A percentile compares a stretch with the other conserved stretches of the same genome.
Conservation (phyloP, 1,140 invertebrate genomes). For the Armadillidium nasatum region DNA sequence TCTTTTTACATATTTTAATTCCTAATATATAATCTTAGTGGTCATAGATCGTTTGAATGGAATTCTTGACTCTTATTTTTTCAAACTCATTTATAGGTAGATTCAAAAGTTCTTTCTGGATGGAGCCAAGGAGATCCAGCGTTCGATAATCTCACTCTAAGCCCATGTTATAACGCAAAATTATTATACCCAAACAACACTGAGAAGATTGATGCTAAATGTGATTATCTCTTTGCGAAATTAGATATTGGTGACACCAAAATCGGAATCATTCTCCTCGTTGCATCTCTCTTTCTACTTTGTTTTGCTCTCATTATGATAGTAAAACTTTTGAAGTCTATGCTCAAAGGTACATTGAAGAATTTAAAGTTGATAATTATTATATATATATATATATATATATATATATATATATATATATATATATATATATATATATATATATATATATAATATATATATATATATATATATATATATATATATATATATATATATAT, state of each 20-base stretch:
- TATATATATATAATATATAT: neutral
- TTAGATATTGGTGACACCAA: conserved; percentile 7
- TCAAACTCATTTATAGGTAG: conserved; percentile 47
- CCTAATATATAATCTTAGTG: neutral
- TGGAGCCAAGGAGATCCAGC: conserved; percentile 45
- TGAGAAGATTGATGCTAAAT: neutral
- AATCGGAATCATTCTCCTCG: conserved; percentile 22
- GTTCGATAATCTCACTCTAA: conserved; percentile 41
- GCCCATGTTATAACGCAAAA: neutral
- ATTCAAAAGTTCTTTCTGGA: conserved; percentile 51
- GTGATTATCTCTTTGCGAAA: neutral
- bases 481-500: neutral
- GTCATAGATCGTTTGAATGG: too few relatives aligned
- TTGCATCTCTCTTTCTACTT: conserved; percentile 13
- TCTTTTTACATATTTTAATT: neutral
- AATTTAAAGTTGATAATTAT: neutral
- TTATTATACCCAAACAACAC: neutral
- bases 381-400: conserved; percentile 18
- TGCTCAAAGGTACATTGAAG: conserved; percentile 16
- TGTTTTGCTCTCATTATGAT: conserved; percentile 21
- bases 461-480: conserved; percentile 22
- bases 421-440: conserved; percentile 10
- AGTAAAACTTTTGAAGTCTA: conserved; percentile 21
- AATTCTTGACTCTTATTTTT: neutral
- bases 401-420: conserved; percentile 19